Evolutionary conservation across 2,888 invertebrate species (phyloP).

Genomic region (Phengaris alcon): DNA sequence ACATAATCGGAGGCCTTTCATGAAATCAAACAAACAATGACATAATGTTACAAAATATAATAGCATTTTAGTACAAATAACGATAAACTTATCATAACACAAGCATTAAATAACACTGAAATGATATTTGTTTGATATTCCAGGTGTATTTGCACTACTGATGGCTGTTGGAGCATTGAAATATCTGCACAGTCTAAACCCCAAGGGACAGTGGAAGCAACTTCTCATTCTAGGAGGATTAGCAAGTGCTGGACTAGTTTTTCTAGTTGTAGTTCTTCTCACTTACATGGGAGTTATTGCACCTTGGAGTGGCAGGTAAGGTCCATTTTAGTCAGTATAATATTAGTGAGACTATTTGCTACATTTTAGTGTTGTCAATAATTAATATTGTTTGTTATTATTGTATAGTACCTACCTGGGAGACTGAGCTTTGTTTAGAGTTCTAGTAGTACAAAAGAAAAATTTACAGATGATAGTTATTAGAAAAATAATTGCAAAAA

Average conservation of each 20-base stretch:
- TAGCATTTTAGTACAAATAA: no score
- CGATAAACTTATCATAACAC: no score
- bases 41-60: no score
- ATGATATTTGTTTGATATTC: constrained; percentile 42
- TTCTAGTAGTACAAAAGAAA: no score
- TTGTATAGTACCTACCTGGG: no score
- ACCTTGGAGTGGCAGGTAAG: constrained; percentile 92
- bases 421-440: no score
- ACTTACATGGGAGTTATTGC: constrained; percentile 97
- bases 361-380: no score
- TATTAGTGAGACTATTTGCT: neutral
- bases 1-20: no score
- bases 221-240: constrained; percentile 89
- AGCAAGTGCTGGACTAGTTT: constrained; percentile 87
- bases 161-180: constrained; percentile 93
- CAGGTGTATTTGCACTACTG: constrained; percentile 96
- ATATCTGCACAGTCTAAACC: constrained; percentile 91
- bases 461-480: no score
- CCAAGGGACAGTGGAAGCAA: constrained; percentile 93
- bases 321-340: neutral
- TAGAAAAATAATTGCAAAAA: no score
- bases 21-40: no score
- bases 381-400: no score
- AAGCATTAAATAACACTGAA: neutral
- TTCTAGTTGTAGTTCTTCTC: constrained; percentile 90